phyloP scores from a whole-genome alignment of 1,140 invertebrate genomes.

The Drosophila willistoni region DNA sequence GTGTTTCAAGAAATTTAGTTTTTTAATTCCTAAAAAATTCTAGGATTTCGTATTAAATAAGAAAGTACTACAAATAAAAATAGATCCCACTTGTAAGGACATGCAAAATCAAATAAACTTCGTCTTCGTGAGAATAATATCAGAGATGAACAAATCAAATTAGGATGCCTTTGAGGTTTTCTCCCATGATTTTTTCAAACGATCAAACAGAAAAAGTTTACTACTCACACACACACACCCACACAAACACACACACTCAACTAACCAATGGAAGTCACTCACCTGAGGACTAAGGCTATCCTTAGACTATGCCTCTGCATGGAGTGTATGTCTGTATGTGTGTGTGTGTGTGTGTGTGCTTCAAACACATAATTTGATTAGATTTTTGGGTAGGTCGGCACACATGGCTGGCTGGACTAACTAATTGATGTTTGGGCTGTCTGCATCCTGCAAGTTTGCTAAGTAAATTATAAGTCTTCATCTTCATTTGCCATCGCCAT shows the following conservation, averaged over 20 bases:
- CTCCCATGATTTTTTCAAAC: neutral
- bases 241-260: neutral
- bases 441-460: constrained; percentile 41
- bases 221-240: neutral
- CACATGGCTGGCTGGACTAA: constrained; percentile 43
- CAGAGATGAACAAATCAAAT: neutral
- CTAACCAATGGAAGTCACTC: neutral
- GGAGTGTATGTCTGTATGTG: neutral
- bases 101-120: neutral
- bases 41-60: no score
- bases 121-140: neutral
- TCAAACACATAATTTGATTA: constrained; percentile 9
- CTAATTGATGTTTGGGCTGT: constrained; percentile 58
- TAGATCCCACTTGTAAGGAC: no score
- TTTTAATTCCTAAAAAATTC: no score
- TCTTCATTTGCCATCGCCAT: neutral
- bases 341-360: neutral
- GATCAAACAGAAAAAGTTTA: neutral
- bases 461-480: constrained; percentile 38
- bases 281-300: neutral
- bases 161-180: neutral
- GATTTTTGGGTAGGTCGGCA: constrained; percentile 35
- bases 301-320: neutral
- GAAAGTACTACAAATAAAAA: no score
- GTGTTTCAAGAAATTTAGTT: no score